phyloP scores from a whole-genome alignment of 2,113 vertebrate species.

The Syngnathus floridae region DNA sequence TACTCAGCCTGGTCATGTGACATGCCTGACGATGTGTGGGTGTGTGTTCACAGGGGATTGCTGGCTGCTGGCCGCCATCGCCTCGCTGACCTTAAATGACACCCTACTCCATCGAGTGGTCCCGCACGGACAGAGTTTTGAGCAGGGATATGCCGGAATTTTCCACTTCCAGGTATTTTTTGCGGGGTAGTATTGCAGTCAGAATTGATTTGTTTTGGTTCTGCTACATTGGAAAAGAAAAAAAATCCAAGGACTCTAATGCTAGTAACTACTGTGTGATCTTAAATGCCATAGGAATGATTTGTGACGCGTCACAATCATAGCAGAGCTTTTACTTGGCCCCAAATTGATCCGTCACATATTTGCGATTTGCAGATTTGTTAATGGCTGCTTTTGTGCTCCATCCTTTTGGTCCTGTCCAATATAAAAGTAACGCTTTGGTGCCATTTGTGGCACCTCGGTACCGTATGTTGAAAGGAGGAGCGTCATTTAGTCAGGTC shows the following conservation, averaged over 20 bases:
- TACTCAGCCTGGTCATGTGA: not conserved
- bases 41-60: constrained; percentile 62
- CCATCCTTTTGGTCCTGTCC: not conserved
- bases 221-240: not conserved
- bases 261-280: not conserved
- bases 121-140: constrained; percentile 81
- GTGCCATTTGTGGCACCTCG: too few relatives aligned
- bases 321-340: not conserved
- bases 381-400: not conserved
- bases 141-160: constrained; percentile 81
- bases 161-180: constrained; percentile 79
- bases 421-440: not conserved
- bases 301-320: not conserved
- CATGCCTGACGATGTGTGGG: not conserved
- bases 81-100: constrained; percentile 70
- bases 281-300: not conserved
- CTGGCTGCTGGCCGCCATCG: constrained; percentile 73
- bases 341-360: too few relatives aligned
- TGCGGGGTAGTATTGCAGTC: not conserved
- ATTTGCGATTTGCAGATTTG: not conserved
- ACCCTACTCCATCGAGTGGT: constrained; percentile 80
- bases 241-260: too few relatives aligned
- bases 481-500: too few relatives aligned
- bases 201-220: not conserved
- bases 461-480: too few relatives aligned